Evolutionary conservation across 1,140 invertebrate species (phyloP).

Genomic region (Orius insidiosus): DNA sequence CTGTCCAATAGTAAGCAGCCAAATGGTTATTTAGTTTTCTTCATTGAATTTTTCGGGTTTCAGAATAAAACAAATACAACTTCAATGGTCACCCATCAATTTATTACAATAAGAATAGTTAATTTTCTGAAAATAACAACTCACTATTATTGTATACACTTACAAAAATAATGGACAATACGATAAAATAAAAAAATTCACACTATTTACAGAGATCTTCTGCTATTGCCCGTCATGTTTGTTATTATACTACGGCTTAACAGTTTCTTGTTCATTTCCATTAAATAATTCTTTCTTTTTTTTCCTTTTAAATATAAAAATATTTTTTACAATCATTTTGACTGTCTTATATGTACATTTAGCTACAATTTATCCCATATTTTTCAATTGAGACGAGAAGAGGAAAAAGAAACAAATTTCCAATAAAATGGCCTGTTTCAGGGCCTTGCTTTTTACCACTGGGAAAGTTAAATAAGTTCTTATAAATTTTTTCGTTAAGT

Average conservation of each 20-base stretch:
- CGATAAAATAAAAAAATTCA: slow-evolving; percentile 13
- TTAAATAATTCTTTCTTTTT: neutral
- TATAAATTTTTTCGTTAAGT: neutral
- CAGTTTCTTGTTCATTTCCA: neutral
- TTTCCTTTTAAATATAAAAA: slow-evolving; percentile 11
- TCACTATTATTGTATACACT: slow-evolving; percentile 9
- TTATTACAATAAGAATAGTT: slow-evolving; percentile 14
- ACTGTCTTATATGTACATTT: slow-evolving; percentile 6
- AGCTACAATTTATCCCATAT: neutral
- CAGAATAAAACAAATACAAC: too few relatives aligned
- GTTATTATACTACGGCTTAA: slow-evolving; percentile 1
- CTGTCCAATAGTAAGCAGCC: too few relatives aligned
- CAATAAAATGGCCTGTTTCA: neutral
- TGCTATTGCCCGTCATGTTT: slow-evolving; percentile 1
- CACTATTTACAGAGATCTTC: slow-evolving; percentile 17
- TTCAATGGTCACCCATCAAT: slow-evolving; percentile 11
- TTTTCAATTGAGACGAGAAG: neutral
- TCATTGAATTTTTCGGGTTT: too few relatives aligned
- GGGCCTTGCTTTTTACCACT: neutral
- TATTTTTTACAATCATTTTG: slow-evolving; percentile 10
- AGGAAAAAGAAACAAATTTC: neutral
- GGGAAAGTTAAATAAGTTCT: neutral
- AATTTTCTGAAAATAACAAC: slow-evolving; percentile 11
- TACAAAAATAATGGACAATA: slow-evolving; percentile 15
- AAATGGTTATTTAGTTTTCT: too few relatives aligned